These are phyloP conservation scores for Marcusenius ussheri DNA, from an alignment of 2,113 vertebrate species.

Conservation along the genomic window DNA sequence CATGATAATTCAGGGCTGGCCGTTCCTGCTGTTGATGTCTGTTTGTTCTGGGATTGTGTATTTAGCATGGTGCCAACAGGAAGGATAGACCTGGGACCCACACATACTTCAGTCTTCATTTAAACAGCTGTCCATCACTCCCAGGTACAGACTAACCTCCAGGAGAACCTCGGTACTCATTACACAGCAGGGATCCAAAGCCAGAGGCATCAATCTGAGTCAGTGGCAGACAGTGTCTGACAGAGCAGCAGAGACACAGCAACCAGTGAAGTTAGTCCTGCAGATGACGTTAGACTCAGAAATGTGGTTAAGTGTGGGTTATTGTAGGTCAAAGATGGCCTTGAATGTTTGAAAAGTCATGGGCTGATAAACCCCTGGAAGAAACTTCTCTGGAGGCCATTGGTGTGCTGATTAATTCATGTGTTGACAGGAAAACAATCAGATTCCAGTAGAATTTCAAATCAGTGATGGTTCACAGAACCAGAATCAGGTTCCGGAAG, in stretches of 20 bases:
- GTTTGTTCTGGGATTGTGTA: neutral
- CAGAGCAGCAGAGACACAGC: neutral
- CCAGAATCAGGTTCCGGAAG: neutral
- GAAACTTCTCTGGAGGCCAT: neutral
- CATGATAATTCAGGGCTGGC: neutral
- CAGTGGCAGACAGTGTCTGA: neutral
- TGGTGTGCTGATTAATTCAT: neutral
- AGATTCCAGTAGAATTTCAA: neutral
- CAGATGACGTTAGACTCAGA: neutral
- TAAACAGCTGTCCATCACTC: neutral
- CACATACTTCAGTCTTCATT: neutral
- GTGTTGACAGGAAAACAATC: neutral
- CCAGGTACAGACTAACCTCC: neutral
- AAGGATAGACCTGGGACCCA: neutral
- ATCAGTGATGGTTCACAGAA: neutral
- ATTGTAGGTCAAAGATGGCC: neutral
- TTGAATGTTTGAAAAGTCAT: neutral
- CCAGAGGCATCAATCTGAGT: neutral
- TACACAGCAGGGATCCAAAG: neutral
- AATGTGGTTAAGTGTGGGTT: neutral
- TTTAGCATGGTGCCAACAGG: neutral
- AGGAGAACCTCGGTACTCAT: neutral
- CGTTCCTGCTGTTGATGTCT: neutral
- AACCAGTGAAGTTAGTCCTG: neutral
- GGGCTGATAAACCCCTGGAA: neutral